phyloP scores from a whole-genome alignment of 2,797 vertebrate genomes.

The Myoxocephalus aenaeus region DNA sequence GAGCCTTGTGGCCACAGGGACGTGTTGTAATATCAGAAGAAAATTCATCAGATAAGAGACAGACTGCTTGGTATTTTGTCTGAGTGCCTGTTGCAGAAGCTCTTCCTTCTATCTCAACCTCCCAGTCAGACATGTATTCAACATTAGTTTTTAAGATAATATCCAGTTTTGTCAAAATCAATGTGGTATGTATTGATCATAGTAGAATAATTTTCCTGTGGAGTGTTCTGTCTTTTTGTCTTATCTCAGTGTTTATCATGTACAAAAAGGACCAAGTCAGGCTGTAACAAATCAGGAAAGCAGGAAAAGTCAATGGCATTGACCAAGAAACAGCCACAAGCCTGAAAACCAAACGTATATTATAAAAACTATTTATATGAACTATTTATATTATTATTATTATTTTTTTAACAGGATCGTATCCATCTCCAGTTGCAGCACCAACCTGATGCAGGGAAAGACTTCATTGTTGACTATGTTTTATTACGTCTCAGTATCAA shows the following conservation, averaged over 20 bases:
- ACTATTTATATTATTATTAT: too few species aligned
- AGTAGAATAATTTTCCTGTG: constrained; percentile 1
- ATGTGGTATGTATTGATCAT: constrained; percentile 43
- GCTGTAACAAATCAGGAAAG: neutral
- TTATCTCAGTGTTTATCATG: neutral
- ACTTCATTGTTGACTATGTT: neutral
- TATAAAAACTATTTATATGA: neutral
- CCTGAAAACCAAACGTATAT: neutral
- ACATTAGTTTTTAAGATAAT: constrained; percentile 12
- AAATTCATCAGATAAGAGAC: constrained; percentile 39
- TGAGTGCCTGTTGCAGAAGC: constrained; percentile 17
- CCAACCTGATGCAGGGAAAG: neutral
- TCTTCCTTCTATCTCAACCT: constrained; percentile 20
- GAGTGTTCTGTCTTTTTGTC: neutral
- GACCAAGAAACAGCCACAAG: neutral
- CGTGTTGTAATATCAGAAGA: constrained; percentile 37
- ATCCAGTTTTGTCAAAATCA: constrained; percentile 16
- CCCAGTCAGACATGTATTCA: constrained; percentile 20
- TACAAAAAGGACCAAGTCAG: neutral
- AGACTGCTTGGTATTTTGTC: constrained; percentile 33
- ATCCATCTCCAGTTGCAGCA: neutral
- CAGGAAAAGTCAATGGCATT: neutral
- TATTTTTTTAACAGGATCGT: neutral
- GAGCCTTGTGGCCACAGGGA: constrained; percentile 27
- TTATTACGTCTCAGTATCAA: neutral